A percentile compares a stretch with the other conserved stretches of the same genome.
Evolutionary conservation across 2,113 vertebrate genomes (phyloP).

Genomic region (Octodon degus): DNA sequence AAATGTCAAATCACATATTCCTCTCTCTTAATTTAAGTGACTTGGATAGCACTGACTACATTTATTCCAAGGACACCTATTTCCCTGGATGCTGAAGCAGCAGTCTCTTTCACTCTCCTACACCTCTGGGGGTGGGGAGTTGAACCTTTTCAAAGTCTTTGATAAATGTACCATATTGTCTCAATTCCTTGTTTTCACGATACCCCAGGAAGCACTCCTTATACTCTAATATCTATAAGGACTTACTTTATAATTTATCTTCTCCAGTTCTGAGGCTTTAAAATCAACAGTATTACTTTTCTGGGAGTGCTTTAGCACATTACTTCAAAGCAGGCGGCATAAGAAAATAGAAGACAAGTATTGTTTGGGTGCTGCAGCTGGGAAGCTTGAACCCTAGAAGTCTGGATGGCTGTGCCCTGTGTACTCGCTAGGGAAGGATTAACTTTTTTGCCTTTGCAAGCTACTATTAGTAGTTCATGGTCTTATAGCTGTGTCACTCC

Average conservation of each 20-base stretch:
- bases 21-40: neutral
- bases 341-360: neutral
- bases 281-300: neutral
- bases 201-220: neutral
- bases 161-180: neutral
- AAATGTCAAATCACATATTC: neutral
- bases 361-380: neutral
- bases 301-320: neutral
- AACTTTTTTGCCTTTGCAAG: neutral
- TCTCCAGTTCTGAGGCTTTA: neutral
- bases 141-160: neutral
- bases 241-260: neutral
- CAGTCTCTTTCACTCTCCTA: neutral
- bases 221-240: neutral
- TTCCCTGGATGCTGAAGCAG: neutral
- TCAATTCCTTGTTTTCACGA: neutral
- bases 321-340: accelerated
- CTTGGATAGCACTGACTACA: neutral
- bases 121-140: accelerated
- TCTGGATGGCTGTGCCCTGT: accelerated
- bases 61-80: neutral
- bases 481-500: neutral
- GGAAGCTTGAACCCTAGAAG: no score
- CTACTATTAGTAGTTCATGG: neutral
- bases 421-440: accelerated